Base-by-base conservation (phyloP, 2,113 vertebrate genomes). In the Aptenodytes patagonicus region DNA sequence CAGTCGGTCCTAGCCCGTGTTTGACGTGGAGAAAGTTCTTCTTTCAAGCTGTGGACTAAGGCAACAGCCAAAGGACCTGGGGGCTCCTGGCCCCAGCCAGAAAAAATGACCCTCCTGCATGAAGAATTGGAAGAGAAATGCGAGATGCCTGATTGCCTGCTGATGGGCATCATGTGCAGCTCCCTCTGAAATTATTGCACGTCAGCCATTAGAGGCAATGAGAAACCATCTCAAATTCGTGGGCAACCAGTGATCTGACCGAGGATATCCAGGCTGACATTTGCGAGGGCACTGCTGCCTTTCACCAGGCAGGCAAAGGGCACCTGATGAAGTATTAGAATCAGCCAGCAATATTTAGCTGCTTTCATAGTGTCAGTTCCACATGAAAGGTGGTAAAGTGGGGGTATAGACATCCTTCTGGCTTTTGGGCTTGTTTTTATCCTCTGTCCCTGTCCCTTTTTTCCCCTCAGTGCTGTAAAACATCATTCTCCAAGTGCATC, bases 71-170 rank as follows among this genome's bases (percentile, higher is more conserved):
- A 78, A 96, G 55, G 72, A 78, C 51, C 36, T 44, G 47, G 20
- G 46, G 44, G 47, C 14, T 89, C 8, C 1, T 13, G 13, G 47
- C 7, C 40, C 12, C 0, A 0, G 60, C 58, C 46, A 82, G 49
- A 75, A 42, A 75, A 92, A 82, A 96, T 72, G 19, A 49, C 57
- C 40, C 17, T 76, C 47, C 91, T 7, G 22, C 49, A 26, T 24
- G 28, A 44, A 89, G 38, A 75, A 46, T 5, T 87, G 61, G 76
- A 70, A 72, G 64, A 92, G 70, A 61, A 83, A 44, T 29, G 21
- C 0, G 58, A 65, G 82, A 52, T 65, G 46, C 16, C 46, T 32
- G 38, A 71, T 28, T 51, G 57, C 62, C 81, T 94, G 82, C 40
- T 80, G 86, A 55, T 71, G 62, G 85, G 80, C 83, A 71, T 82